A percentile compares a stretch with the other conserved stretches of the same genome.
phyloP scores from a whole-genome alignment of 1,140 invertebrate genomes.

The Tetraneura akinire region DNA sequence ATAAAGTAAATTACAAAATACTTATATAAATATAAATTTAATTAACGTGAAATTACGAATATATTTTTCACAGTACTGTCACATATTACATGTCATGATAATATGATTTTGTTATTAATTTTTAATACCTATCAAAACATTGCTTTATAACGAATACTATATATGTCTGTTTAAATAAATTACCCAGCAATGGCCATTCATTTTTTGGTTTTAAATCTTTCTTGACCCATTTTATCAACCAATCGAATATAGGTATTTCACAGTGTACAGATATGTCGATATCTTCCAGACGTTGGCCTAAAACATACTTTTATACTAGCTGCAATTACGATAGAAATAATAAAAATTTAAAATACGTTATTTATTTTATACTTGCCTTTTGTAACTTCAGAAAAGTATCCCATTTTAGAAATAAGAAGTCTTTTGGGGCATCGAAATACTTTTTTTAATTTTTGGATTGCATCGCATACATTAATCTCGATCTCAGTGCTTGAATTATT shows the following conservation, averaged over 20 bases:
- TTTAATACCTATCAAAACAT: too few species aligned
- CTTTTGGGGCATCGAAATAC: slow-evolving; percentile 86
- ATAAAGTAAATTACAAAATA: too few species aligned
- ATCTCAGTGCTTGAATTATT: slow-evolving; percentile 70
- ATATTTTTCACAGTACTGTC: too few species aligned
- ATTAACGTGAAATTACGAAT: too few species aligned
- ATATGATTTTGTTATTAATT: too few species aligned
- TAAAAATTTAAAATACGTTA: too few species aligned
- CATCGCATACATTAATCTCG: slow-evolving; percentile 85
- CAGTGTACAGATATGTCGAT: slow-evolving; percentile 96
- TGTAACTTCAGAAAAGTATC: slow-evolving; percentile 88
- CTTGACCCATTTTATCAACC: slow-evolving; percentile 94
- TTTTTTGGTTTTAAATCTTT: slow-evolving; percentile 68
- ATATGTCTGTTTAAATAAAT: too few species aligned
- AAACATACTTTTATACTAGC: slow-evolving; percentile 51
- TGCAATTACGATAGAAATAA: too few species aligned
- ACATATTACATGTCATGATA: too few species aligned
- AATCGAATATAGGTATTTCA: slow-evolving; percentile 90
- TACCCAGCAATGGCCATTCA: slow-evolving; percentile 70
- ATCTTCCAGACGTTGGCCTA: slow-evolving; percentile 81
- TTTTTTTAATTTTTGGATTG: slow-evolving; percentile 80
- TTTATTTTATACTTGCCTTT: slow-evolving; percentile 62
- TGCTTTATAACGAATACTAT: too few species aligned
- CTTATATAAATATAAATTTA: too few species aligned
- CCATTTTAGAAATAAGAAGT: slow-evolving; percentile 85